These are phyloP conservation scores for Tenthredo mesomela DNA, from an alignment of 2,888 invertebrate genomes.

Conservation along the genomic window DNA sequence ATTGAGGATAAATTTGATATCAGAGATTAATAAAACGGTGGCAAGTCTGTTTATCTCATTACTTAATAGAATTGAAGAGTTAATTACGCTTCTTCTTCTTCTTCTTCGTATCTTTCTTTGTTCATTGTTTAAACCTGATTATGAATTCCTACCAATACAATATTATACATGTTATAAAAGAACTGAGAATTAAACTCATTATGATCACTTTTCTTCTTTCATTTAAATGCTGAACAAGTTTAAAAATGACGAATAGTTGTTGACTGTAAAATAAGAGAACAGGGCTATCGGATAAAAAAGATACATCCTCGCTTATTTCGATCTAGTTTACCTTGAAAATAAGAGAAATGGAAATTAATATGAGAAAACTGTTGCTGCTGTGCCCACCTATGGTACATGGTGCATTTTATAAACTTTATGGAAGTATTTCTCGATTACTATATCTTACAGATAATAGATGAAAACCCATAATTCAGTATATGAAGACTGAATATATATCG, in stretches of 20 bases:
- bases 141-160: background rate
- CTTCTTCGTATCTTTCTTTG: background rate
- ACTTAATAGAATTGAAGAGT: background rate
- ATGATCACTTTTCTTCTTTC: background rate
- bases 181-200: background rate
- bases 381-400: conserved; percentile 8
- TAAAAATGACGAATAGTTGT: background rate
- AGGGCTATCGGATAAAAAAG: background rate
- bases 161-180: background rate
- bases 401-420: conserved; percentile 25
- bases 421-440: conserved; percentile 38
- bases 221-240: background rate
- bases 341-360: background rate
- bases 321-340: background rate
- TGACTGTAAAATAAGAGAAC: background rate
- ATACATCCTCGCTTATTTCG: background rate
- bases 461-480: background rate
- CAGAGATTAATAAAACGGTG: background rate
- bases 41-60: background rate
- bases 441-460: conserved; percentile 27
- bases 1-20: background rate
- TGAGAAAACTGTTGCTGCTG: background rate
- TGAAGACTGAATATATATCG: background rate
- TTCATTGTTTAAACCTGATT: background rate
- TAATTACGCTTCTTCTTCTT: background rate